These are phyloP conservation scores for Condylura cristata DNA, from an alignment of 2,113 vertebrate species.

Conservation along the genomic window DNA sequence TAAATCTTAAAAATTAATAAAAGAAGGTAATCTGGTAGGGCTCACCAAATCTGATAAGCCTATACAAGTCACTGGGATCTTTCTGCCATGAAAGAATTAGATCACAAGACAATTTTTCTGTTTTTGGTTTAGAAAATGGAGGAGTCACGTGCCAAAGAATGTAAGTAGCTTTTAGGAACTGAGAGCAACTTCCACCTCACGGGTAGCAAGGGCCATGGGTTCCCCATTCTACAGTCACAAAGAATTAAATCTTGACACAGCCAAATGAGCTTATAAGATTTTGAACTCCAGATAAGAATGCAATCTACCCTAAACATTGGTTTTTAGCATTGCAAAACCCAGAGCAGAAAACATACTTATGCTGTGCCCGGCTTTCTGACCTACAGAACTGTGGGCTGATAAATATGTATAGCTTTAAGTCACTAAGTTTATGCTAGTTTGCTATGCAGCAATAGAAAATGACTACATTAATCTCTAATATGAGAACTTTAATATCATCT, in stretches of 20 bases:
- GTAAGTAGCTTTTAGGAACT: neutral
- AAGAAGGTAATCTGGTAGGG: neutral
- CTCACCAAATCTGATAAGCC: neutral
- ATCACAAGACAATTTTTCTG: neutral
- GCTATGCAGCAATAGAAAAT: neutral
- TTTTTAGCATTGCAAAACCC: neutral
- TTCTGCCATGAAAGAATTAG: neutral
- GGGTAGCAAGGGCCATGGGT: neutral
- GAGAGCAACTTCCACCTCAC: neutral
- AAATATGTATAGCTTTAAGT: neutral
- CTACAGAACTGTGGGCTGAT: neutral
- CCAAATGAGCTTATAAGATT: neutral
- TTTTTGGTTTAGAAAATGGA: neutral
- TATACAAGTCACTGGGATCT: neutral
- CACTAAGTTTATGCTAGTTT: neutral
- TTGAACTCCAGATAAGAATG: neutral
- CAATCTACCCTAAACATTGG: neutral
- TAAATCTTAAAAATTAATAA: no score
- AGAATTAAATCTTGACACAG: neutral
- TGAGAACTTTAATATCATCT: neutral
- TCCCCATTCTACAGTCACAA: neutral
- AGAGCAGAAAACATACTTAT: neutral
- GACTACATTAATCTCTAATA: conserved; percentile 1
- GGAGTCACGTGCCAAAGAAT: neutral
- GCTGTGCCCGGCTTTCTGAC: neutral